Evolutionary conservation across 2,113 vertebrate genomes (phyloP).

Genomic region (Pleuronectes platessa): DNA sequence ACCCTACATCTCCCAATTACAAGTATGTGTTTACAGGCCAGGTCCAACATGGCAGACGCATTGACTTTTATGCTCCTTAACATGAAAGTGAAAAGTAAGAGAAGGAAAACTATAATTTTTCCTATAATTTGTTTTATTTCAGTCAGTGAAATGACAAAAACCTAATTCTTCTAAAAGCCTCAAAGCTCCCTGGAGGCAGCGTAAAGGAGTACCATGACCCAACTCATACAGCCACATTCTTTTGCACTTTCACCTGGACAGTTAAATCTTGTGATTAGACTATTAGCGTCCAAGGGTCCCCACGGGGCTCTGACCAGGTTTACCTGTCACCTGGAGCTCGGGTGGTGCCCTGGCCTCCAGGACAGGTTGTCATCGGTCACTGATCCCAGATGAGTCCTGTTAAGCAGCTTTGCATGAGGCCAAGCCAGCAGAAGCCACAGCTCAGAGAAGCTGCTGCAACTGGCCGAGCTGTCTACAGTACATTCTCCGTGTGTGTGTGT

Average conservation of each 20-base stretch:
- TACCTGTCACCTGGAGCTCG: slow-evolving; percentile 50
- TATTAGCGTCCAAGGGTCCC: slow-evolving; percentile 41
- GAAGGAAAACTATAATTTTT: too few relatives aligned
- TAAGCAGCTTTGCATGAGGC: slow-evolving; percentile 74
- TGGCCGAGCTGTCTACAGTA: slow-evolving; percentile 34
- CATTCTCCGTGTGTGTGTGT: slow-evolving; percentile 14
- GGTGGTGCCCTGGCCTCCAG: slow-evolving; percentile 48
- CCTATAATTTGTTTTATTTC: too few relatives aligned
- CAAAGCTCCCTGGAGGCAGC: too few relatives aligned
- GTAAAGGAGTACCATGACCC: too few relatives aligned
- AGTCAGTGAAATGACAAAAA: too few relatives aligned
- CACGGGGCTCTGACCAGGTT: slow-evolving; percentile 47
- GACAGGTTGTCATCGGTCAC: slow-evolving; percentile 72
- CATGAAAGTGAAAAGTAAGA: too few relatives aligned
- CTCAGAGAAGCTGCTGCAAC: slow-evolving; percentile 52
- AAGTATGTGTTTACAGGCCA: too few relatives aligned
- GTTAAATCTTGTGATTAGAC: slow-evolving; percentile 74
- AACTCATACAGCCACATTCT: neutral
- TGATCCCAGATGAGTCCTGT: slow-evolving; percentile 74
- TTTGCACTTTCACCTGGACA: slow-evolving; percentile 22
- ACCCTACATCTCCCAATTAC: too few relatives aligned
- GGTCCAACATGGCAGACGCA: too few relatives aligned
- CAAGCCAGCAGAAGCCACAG: slow-evolving; percentile 52
- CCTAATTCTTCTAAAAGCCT: too few relatives aligned
- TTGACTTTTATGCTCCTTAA: too few relatives aligned